These are phyloP conservation scores for Blastomussa wellsi DNA, from an alignment of 92 coral and sea anemone species.

Conservation along the genomic window DNA sequence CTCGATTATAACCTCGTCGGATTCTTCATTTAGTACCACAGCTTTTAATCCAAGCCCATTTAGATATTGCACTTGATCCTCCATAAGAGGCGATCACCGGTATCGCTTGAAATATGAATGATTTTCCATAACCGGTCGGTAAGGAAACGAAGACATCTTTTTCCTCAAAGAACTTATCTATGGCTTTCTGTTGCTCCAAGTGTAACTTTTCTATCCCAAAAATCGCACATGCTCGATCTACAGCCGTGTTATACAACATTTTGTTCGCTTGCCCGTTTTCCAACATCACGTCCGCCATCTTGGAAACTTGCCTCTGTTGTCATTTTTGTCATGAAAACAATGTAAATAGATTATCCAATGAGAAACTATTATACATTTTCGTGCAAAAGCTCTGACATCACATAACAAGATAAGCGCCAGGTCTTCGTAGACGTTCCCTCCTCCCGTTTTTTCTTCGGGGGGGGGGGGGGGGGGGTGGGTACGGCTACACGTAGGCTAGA, in stretches of 20 bases:
- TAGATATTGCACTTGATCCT: conserved; percentile 35
- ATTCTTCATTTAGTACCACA: conserved; percentile 26
- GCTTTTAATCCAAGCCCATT: conserved; percentile 19
- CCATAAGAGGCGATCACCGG: conserved; percentile 32
- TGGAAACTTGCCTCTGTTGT: too few species aligned
- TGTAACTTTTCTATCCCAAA: not conserved
- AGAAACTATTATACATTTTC: conserved; percentile 19
- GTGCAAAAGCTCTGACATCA: conserved; percentile 30
- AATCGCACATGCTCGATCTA: not conserved
- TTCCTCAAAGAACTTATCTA: conserved; percentile 29
- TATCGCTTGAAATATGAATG: not conserved
- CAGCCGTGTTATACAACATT: not conserved
- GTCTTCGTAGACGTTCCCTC: conserved; percentile 40
- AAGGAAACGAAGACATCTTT: conserved; percentile 37
- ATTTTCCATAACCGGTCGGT: conserved; percentile 37
- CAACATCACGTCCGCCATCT: not conserved
- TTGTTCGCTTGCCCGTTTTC: not conserved
- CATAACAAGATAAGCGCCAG: conserved; percentile 33
- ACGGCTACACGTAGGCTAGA: conserved; percentile 4
- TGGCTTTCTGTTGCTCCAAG: conserved; percentile 39
- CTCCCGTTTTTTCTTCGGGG: not conserved
- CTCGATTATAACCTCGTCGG: conserved; percentile 24
- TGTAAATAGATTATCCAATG: conserved; percentile 1
- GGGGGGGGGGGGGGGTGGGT: conserved; percentile 17
- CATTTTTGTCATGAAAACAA: not conserved